Evolutionary conservation across 2,888 invertebrate species (phyloP).

Genomic region (Heteropelma amictum): DNA sequence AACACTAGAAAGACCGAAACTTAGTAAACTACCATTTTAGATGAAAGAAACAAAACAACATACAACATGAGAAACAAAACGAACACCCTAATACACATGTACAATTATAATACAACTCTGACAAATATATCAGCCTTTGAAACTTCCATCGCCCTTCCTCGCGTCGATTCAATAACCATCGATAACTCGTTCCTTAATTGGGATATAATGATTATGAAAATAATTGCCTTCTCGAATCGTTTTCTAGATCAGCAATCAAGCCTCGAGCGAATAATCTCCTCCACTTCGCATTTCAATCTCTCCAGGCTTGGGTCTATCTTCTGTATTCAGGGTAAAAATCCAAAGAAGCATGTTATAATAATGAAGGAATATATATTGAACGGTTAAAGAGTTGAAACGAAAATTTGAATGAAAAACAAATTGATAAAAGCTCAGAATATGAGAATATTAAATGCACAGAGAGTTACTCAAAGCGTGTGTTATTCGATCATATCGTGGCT

Average conservation of each 20-base stretch:
- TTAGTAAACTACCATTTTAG: no score
- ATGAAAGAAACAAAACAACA: no score
- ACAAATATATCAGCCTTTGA: slow-evolving; percentile 3
- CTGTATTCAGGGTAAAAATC: neutral
- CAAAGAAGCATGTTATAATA: neutral
- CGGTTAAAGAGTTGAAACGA: slow-evolving; percentile 13
- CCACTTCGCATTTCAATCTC: slow-evolving; percentile 30
- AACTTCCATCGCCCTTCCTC: slow-evolving; percentile 17
- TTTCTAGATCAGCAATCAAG: slow-evolving; percentile 47
- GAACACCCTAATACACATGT: no score
- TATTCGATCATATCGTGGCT: slow-evolving; percentile 60
- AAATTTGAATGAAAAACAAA: slow-evolving; percentile 45
- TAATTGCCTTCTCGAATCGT: slow-evolving; percentile 47
- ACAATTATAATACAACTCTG: neutral
- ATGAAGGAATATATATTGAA: neutral
- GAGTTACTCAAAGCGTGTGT: slow-evolving; percentile 59
- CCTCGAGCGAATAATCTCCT: slow-evolving; percentile 24
- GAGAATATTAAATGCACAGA: slow-evolving; percentile 57
- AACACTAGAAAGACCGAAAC: no score
- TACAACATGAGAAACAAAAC: no score
- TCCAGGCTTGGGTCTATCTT: neutral
- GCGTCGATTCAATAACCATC: slow-evolving; percentile 24
- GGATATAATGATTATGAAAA: slow-evolving; percentile 49
- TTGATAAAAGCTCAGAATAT: slow-evolving; percentile 32
- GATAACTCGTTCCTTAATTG: slow-evolving; percentile 11